Percentiles rank a stretch among this genome's conserved stretches.
phyloP scores from a whole-genome alignment of 1,140 invertebrate genomes.

The Pissodes strobi region DNA sequence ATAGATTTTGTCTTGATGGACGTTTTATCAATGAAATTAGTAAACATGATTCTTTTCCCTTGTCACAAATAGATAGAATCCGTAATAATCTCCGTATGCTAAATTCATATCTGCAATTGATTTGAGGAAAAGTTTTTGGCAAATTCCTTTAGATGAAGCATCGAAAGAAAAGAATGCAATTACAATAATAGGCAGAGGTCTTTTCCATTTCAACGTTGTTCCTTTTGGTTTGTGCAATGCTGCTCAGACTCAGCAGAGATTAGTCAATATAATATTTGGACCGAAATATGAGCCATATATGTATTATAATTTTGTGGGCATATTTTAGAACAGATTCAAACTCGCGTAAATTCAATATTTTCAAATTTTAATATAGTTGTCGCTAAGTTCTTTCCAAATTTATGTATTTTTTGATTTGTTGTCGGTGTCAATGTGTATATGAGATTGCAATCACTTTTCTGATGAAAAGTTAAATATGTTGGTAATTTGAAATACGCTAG shows the following conservation, averaged over 20 bases:
- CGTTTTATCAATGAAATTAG: slow-evolving; percentile 53
- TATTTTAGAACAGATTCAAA: no score
- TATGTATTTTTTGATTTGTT: no score
- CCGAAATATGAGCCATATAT: slow-evolving; percentile 42
- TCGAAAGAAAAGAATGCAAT: slow-evolving; percentile 54
- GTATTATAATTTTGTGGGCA: slow-evolving; percentile 44
- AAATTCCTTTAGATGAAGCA: slow-evolving; percentile 45
- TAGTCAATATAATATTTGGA: slow-evolving; percentile 53
- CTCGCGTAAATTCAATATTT: no score
- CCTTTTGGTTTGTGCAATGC: no score
- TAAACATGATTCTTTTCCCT: slow-evolving; percentile 46
- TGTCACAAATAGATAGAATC: slow-evolving; percentile 44
- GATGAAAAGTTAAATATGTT: no score
- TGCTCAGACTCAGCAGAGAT: slow-evolving; percentile 53
- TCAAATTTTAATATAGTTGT: no score
- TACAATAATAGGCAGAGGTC: slow-evolving; percentile 47
- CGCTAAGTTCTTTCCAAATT: no score
- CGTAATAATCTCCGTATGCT: slow-evolving; percentile 45
- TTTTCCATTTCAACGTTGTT: slow-evolving; percentile 51
- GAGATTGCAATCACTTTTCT: no score
- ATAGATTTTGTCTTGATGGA: slow-evolving; percentile 52
- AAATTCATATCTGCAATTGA: slow-evolving; percentile 50
- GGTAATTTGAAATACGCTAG: no score
- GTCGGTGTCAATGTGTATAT: no score
- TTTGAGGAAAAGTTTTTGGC: slow-evolving; percentile 51